Base-by-base conservation (phyloP, 2,888 invertebrate genomes). In the Heliconius erato region DNA sequence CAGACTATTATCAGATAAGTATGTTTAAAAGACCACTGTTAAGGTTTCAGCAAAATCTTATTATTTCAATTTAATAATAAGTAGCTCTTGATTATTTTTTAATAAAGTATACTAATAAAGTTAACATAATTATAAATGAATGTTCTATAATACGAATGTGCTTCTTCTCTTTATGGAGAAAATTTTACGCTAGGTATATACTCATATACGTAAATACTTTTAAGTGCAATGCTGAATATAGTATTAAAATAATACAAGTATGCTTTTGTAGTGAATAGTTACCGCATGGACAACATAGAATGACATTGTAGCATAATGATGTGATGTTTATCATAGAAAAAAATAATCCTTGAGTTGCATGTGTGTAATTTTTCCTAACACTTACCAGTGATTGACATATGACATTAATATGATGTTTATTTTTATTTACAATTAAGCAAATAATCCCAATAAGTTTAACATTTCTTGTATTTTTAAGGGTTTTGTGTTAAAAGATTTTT, bases 1-100 rank as follows among this genome's bases (percentile, higher is more conserved):
- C 85, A 82, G 79, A 74, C 84, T 81, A 85, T 86, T 85, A 85
- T 86, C 83, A 84, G 88, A 90, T 90, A 87, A 85, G 35, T 54
- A 54, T 3, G 23, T 19, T 54, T 54, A 54, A 54, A 54, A 7
- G 54, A 44, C 9, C 0, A 6, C 28, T 19, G 35, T 32, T 59
- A 63, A 14, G 59, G 14, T 35, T 76, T 35, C 59, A 35, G 12
- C 23, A 54, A 23, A 0, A 19, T 2, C 23, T 54, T 6, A 54
- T 6, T 49, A 49, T 49, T 14, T 49, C 14, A 49, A 49, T 49
- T 49, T 54, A 7, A 54, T 19, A 19, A 54, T 54, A 19, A 54
- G 40, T 11, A 40, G 40, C 40, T 40, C 40, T 40, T 40, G 40
- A 40, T 40, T 40, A 9, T 11, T 54, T 54, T 54, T 54, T 7